Conservation (phyloP, 2,113 vertebrate genomes). For the Oreochromis tanganicae region DNA sequence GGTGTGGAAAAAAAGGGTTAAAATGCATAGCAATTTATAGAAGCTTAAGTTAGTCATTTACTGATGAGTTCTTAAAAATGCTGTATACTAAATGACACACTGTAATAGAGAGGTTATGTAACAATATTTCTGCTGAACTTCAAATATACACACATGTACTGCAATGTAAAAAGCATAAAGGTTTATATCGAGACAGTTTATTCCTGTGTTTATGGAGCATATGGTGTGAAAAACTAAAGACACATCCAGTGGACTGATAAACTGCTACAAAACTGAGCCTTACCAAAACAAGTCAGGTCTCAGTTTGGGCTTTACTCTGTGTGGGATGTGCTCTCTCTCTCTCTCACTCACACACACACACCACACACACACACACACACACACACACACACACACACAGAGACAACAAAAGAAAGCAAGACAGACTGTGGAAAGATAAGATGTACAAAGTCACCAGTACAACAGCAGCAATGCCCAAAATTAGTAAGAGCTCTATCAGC, state of each 20-base stretch:
- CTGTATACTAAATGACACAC: not conserved
- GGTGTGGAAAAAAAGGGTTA: not conserved
- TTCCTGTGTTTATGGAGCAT: not conserved
- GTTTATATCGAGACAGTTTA: not conserved
- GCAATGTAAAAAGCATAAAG: not conserved
- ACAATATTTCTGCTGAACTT: not conserved
- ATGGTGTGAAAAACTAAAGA: not conserved
- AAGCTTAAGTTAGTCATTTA: not conserved
- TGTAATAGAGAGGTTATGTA: not conserved
- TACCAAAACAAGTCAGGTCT: slow-evolving; percentile 36
- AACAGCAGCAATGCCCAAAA: slow-evolving; percentile 49
- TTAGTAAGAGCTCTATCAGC: slow-evolving; percentile 13
- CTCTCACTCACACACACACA: not conserved
- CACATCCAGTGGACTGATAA: not conserved
- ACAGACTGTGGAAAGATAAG: slow-evolving; percentile 22
- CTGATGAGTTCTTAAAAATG: not conserved
- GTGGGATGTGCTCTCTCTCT: not conserved
- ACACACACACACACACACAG: not conserved
- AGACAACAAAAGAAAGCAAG: not conserved
- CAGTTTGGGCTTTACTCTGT: slow-evolving; percentile 5
- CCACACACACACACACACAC: not conserved
- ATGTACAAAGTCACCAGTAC: slow-evolving; percentile 16
- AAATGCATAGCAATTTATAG: not conserved
- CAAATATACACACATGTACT: not conserved
- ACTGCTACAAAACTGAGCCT: not conserved